Base-by-base conservation (phyloP, 2,888 invertebrate genomes). In the Agrochola lota region DNA sequence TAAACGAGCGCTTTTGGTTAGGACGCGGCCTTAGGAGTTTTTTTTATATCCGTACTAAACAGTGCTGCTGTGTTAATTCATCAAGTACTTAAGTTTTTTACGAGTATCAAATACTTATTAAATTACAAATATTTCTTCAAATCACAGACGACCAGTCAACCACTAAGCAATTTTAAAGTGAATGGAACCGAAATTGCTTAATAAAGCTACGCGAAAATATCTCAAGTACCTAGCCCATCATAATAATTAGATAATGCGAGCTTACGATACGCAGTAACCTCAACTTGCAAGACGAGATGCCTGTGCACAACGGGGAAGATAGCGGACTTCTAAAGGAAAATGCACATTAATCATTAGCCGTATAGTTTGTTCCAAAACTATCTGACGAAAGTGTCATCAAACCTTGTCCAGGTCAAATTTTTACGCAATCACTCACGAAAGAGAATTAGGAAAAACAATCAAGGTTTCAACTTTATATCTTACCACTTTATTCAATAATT, bases 261-360 rank as follows among this genome's bases (percentile, higher is more conserved):
- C 69, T 78, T 71, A 78, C 71, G 68, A 76, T 75, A 74, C 62
- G 64, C 71, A 68, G 81, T 76, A 84, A 83, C 84, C 72, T 86
- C 74, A 82, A 84, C 81, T 85, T 76, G 89, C 77, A 74, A 73
- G 80, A 85, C 89, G 69, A 86, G 86, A 91, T 90, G 85, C 87
- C 83, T 81, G n/a, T 76, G 79, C 77, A 72, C 86, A 90, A 88
- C 90, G 86, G 85, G 83, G 86, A 86, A 86, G 80, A 83, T 87
- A 86, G 90, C 88, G 85, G 85, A 64, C 76, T 78, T 74, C 23
- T 73, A 72, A 82, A 79, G 84, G 79, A 12, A 77, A 78, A 83
- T 80, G 57, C 77, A 87, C 74, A 85, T 74, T 77, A 26, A 46
- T 66, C 17, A 40, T 43, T 26, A 23, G 17, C 20, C 23, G 7